Conservation (phyloP, 2,113 vertebrate species). For the Lophotis ruficrista region DNA sequence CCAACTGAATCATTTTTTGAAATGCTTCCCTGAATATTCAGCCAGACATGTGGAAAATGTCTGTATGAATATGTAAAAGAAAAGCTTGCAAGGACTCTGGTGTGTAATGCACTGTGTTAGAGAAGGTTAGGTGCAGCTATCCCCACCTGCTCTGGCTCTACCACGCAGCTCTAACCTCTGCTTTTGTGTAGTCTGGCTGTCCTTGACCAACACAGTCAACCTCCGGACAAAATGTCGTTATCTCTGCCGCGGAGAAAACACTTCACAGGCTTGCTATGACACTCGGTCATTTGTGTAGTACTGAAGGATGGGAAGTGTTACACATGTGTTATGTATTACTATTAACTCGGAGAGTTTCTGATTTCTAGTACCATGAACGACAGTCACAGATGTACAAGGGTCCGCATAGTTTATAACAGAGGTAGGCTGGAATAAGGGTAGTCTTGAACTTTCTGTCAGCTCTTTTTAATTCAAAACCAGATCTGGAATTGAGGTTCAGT, state of each 20-base stretch:
- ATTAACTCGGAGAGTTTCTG: background rate
- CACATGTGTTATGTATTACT: conserved; percentile 21
- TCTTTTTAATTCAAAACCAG: conserved; percentile 37
- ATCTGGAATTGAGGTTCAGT: conserved; percentile 7
- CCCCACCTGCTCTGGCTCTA: background rate
- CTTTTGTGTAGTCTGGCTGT: background rate
- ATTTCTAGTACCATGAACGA: background rate
- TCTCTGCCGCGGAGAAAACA: background rate
- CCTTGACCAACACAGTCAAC: background rate
- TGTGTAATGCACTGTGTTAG: background rate
- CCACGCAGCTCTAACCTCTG: background rate
- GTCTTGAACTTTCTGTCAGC: background rate
- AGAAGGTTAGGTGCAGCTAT: background rate
- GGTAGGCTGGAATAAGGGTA: background rate
- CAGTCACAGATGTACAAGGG: background rate
- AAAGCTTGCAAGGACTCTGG: background rate
- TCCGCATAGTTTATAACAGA: background rate
- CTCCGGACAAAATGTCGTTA: background rate
- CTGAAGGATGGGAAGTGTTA: background rate
- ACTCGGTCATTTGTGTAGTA: background rate
- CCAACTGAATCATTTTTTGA: background rate
- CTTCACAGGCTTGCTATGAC: background rate
- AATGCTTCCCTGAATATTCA: conserved; percentile 6
- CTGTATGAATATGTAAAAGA: background rate
- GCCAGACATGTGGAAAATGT: background rate